phyloP scores from a whole-genome alignment of 2,888 invertebrate species.

The Sphaerophoria taeniata region DNA sequence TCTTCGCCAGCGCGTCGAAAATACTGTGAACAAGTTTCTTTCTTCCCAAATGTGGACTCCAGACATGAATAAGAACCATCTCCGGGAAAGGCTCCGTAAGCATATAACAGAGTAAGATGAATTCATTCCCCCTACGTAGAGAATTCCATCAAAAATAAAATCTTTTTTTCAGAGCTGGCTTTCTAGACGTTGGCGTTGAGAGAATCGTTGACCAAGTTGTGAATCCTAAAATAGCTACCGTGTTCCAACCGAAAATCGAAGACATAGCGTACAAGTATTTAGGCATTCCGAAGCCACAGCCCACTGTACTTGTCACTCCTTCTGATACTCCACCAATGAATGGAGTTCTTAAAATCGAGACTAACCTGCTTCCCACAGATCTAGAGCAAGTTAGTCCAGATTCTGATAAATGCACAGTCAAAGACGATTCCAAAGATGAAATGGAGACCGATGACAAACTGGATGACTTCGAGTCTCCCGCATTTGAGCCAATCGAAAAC shows the following conservation, averaged over 20 bases:
- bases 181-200: slow-evolving; percentile 94
- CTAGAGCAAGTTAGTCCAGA: slow-evolving; percentile 92
- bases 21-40: slow-evolving; percentile 92
- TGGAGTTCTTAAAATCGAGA: slow-evolving; percentile 80
- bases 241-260: slow-evolving; percentile 95
- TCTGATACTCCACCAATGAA: slow-evolving; percentile 76
- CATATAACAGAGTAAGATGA: slow-evolving; percentile 92
- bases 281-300: slow-evolving; percentile 89
- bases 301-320: slow-evolving; percentile 73
- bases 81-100: slow-evolving; percentile 93
- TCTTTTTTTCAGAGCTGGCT: slow-evolving; percentile 88
- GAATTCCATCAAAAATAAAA: not conserved
- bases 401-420: slow-evolving; percentile 86
- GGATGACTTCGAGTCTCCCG: slow-evolving; percentile 86
- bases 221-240: slow-evolving; percentile 94
- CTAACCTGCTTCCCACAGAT: slow-evolving; percentile 88
- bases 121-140: not conserved
- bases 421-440: slow-evolving; percentile 79
- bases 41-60: slow-evolving; percentile 92
- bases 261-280: slow-evolving; percentile 94
- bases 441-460: slow-evolving; percentile 78
- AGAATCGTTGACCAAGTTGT: slow-evolving; percentile 98
- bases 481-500: slow-evolving; percentile 86
- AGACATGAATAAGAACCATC: slow-evolving; percentile 95
- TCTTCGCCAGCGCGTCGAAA: slow-evolving; percentile 93